A percentile compares a stretch with the other conserved stretches of the same genome.
phyloP scores from a whole-genome alignment of 1,140 invertebrate species.

The Gonatopus flavifemur region DNA sequence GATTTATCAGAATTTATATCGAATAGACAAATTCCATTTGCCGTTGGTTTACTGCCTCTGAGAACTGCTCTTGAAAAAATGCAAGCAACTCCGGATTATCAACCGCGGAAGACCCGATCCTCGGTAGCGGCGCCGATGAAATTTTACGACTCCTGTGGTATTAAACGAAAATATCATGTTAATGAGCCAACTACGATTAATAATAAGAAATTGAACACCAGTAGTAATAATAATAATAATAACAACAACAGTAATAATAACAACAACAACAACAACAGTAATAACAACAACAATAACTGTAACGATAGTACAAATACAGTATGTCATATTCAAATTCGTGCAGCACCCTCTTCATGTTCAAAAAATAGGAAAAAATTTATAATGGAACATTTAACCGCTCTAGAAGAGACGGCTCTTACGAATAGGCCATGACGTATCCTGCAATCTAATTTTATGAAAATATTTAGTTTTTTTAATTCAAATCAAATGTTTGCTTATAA shows the following conservation, averaged over 20 bases:
- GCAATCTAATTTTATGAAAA: background rate
- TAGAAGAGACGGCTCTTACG: slow-evolving; percentile 7
- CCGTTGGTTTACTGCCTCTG: slow-evolving; percentile 55
- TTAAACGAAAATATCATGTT: slow-evolving; percentile 39
- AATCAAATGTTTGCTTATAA: slow-evolving; percentile 11
- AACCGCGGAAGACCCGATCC: slow-evolving; percentile 56
- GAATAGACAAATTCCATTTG: slow-evolving; percentile 56
- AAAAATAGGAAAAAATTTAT: slow-evolving; percentile 24
- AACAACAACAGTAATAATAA: slow-evolving; percentile 15
- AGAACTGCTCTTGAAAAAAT: slow-evolving; percentile 56
- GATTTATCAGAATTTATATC: slow-evolving; percentile 41
- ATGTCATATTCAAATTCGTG: slow-evolving; percentile 52
- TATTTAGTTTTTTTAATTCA: slow-evolving; percentile 6
- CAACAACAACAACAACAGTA: slow-evolving; percentile 24
- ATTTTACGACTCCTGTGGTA: slow-evolving; percentile 25
- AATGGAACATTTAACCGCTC: slow-evolving; percentile 4
- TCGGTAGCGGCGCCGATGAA: slow-evolving; percentile 45
- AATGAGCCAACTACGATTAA: slow-evolving; percentile 14
- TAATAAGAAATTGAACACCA: slow-evolving; percentile 26
- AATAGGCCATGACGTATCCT: slow-evolving; percentile 16
- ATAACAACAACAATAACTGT: slow-evolving; percentile 13
- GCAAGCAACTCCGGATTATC: slow-evolving; percentile 57
- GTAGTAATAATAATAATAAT: background rate
- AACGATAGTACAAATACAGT: slow-evolving; percentile 43
- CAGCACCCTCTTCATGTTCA: slow-evolving; percentile 28